phyloP scores from a whole-genome alignment of 2,113 vertebrate genomes.

The Astatoreochromis straeleni region DNA sequence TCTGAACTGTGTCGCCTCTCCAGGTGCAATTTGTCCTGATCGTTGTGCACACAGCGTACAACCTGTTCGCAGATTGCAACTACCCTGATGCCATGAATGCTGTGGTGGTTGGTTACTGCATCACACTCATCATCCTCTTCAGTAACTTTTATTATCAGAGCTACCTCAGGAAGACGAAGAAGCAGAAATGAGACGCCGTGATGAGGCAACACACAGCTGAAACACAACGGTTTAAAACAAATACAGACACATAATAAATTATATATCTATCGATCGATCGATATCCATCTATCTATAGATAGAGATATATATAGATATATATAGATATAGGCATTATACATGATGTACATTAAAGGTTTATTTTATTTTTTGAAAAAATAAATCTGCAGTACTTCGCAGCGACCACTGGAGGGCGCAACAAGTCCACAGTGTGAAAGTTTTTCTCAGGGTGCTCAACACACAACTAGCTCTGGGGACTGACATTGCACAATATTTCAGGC shows the following conservation, averaged over 20 bases:
- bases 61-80: conserved; percentile 66
- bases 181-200: conserved; percentile 35
- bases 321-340: rapidly evolving
- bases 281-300: no score
- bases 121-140: conserved; percentile 73
- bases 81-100: conserved; percentile 69
- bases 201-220: not conserved
- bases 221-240: not conserved
- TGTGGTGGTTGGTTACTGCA: conserved; percentile 58
- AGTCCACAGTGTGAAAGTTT: not conserved
- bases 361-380: not conserved
- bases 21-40: conserved; percentile 75
- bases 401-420: conserved; percentile 55
- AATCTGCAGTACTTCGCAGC: not conserved
- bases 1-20: not conserved
- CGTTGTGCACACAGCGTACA: conserved; percentile 67
- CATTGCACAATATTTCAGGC: not conserved
- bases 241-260: rapidly evolving
- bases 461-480: not conserved
- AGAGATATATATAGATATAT: rapidly evolving
- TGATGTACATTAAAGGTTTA: not conserved
- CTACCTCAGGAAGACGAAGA: conserved; percentile 56
- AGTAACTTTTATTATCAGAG: conserved; percentile 70
- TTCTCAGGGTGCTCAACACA: not conserved
- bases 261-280: no score